Conservation (phyloP, 2,888 invertebrate genomes). For the Cyclophora punctaria region DNA sequence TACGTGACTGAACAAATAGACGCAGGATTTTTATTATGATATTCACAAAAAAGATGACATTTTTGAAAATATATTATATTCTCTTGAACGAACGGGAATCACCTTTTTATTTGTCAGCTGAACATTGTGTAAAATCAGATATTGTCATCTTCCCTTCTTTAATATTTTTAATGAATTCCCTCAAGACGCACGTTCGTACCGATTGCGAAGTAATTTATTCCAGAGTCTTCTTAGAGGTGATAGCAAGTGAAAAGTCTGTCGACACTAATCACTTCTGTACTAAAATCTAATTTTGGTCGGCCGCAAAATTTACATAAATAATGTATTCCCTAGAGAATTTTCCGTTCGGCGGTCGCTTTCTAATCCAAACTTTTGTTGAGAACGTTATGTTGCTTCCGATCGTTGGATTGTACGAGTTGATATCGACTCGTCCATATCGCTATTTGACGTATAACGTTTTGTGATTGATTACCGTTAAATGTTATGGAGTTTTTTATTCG, state of each 20-base stretch:
- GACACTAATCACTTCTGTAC: slow-evolving; percentile 66
- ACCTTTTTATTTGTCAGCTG: slow-evolving; percentile 30
- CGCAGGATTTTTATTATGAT: slow-evolving; percentile 34
- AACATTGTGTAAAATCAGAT: slow-evolving; percentile 42
- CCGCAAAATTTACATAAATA: slow-evolving; percentile 71
- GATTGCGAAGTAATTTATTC: slow-evolving; percentile 61
- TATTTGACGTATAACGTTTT: slow-evolving; percentile 14
- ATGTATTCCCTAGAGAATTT: slow-evolving; percentile 61
- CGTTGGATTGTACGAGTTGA: slow-evolving; percentile 15
- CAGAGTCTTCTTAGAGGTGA: slow-evolving; percentile 55
- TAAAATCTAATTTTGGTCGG: slow-evolving; percentile 66
- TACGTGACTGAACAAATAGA: slow-evolving; percentile 45
- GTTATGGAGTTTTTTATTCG: no score
- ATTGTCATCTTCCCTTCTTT: slow-evolving; percentile 33
- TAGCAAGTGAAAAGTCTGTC: slow-evolving; percentile 65
- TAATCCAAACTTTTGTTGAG: slow-evolving; percentile 39
- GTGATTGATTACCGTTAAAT: slow-evolving; percentile 13
- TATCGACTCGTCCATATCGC: slow-evolving; percentile 16
- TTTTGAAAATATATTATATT: no score
- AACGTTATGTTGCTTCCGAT: slow-evolving; percentile 35
- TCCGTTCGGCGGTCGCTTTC: slow-evolving; percentile 31
- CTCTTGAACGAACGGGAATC: no score
- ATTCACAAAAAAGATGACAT: no score
- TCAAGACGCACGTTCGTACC: slow-evolving; percentile 44
- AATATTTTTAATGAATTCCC: slow-evolving; percentile 56